Evolutionary conservation across 2,888 invertebrate genomes (phyloP), one percentile per base, ranked within the genome.

Genomic region (Ichneumoninae sp.): DNA sequence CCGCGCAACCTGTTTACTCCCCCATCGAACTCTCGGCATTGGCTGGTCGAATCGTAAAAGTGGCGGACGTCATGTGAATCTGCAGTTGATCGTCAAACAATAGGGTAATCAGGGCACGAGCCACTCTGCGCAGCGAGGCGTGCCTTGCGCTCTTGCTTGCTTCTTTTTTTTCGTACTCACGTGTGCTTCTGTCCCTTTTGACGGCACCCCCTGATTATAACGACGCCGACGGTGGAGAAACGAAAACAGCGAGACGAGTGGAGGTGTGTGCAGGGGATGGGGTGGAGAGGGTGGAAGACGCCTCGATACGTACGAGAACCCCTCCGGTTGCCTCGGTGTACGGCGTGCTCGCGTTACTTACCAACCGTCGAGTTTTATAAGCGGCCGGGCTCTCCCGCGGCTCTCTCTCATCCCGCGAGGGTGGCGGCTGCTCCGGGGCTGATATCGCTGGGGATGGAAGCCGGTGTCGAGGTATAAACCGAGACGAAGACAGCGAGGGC

Each of bases 301-400:
- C 79, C 76, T 80, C 75, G 82, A 80, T 79, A 36, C 52, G 30
- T 47, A n/a, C 60, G 66, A 82, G 78, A 79, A 52, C 60, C 75
- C 70, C 75, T 19, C 19, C 52, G 70, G 79, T 70, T 26, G 57
- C 52, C 60, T 62, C 68, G 16, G 26, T 62, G 52, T 68, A 47
- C 71, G 19, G 47, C 22, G 16, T 16, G 10, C 33, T 62, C 68
- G 70, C 69, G 71, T 79, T 82, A 71, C 81, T 82, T 76, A 80
- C 79, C 82, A 16, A 75, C 75, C 82, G 68, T 62, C 79, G 65
- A 79, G 84, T 74, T 83, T 83, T 75, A 79, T 82, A 84, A 82
- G 75, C 65, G 75, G 47, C 81, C 60, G 66, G 71, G 57, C 68
- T 74, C 75, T 78, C 66, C 65, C 65, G 75, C 54, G 76, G 66